Conservation (phyloP, 1,140 invertebrate species). For the Ptiloglossa arizonensis region DNA sequence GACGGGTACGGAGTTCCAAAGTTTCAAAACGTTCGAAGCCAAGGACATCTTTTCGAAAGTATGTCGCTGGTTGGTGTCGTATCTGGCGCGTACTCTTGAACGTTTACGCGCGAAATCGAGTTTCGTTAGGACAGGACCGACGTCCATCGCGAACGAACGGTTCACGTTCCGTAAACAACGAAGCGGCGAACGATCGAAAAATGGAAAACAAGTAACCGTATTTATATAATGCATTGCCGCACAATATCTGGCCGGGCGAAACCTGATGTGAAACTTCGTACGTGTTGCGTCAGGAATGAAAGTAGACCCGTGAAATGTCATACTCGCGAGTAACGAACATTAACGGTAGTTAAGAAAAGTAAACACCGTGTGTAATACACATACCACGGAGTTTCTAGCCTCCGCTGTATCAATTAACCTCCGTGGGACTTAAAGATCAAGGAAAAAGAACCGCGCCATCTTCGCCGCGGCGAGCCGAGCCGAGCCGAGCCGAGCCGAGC, state of each 20-base stretch:
- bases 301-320: constrained; percentile 43
- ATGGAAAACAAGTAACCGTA: background rate
- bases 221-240: constrained; percentile 14
- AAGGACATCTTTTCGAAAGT: no score
- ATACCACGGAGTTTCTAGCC: background rate
- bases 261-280: constrained; percentile 34
- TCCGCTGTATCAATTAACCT: background rate
- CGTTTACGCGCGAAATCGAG: no score
- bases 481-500: background rate
- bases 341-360: constrained; percentile 18
- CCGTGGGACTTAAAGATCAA: no score
- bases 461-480: no score
- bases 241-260: background rate
- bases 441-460: no score
- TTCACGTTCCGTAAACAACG: background rate
- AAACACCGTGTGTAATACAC: background rate
- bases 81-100: no score
- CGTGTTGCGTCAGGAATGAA: constrained; percentile 49
- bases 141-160: no score
- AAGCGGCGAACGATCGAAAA: background rate
- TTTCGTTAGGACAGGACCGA: no score
- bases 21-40: no score
- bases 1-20: no score
- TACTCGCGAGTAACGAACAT: constrained; percentile 24
- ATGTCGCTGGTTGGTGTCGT: no score